Conservation (phyloP, 2,888 invertebrate species). For the Neria commutata region DNA sequence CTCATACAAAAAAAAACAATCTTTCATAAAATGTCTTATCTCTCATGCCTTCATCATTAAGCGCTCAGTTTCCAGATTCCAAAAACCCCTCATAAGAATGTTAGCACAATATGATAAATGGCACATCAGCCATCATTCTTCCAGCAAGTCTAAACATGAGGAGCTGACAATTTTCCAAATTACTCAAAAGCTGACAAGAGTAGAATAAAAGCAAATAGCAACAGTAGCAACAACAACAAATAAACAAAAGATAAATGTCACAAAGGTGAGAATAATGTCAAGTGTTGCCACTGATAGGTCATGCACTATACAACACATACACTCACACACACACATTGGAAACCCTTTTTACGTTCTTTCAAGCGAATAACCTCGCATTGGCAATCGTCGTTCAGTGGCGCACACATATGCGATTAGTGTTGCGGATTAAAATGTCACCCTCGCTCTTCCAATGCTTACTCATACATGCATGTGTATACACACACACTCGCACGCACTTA, state of each 20-base stretch:
- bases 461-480: slow-evolving; percentile 28
- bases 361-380: slow-evolving; percentile 10
- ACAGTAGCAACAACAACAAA: slow-evolving; percentile 3
- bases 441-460: slow-evolving; percentile 37
- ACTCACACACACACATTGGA: background rate
- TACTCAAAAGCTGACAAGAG: no score
- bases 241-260: slow-evolving; percentile 21
- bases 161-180: background rate
- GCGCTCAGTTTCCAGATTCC: no score
- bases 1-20: no score
- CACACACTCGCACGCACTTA: slow-evolving; percentile 39
- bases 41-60: no score
- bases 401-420: slow-evolving; percentile 52
- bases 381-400: background rate
- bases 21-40: no score
- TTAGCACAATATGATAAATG: no score
- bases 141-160: no score
- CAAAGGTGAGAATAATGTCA: slow-evolving; percentile 23
- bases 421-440: slow-evolving; percentile 58
- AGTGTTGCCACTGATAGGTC: slow-evolving; percentile 16
- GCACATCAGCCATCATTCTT: no score
- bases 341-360: slow-evolving; percentile 9
- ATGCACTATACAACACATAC: no score
- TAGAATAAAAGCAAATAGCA: no score
- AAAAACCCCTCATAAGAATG: no score